Evolutionary conservation across 2,888 invertebrate species (phyloP), one percentile per base, ranked within the genome.

Genomic region (Heliconius cydno): DNA sequence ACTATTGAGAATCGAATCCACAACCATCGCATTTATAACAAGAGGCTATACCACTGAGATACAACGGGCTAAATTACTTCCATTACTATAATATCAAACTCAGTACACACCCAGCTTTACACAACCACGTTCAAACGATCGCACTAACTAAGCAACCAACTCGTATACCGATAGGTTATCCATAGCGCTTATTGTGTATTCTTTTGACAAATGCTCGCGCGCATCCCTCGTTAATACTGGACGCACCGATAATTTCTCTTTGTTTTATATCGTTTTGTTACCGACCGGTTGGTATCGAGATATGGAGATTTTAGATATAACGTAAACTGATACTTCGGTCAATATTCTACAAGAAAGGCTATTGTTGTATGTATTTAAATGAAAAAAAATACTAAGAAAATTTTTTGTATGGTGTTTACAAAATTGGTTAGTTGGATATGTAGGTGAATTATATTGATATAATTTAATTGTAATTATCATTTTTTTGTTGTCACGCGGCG

Each of bases 131-230:
- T 86, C 84, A 86, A 88, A 86, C 89, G 89, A 90, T 90, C 89
- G 88, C 88, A 84, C 89, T 91, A 93, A 93, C 94, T 92, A 92
- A 91, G 90, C 89, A 88, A 90, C 92, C 92, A 92, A 93, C 92
- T 85, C 41, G 41, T 34, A 34, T 46, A 22, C 52, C 52, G 19
- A 52, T 52, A 22, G 91, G 93, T 92, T 92, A 94, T 94, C 92
- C 92, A 94, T 94, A 90, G 92, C 89, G 87, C 88, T 90, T 91
- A 94, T 94, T 94, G 93, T 94, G 88, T 92, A 89, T 90, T 90
- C 90, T 90, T 91, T 91, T 94, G 94, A 94, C 91, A 92, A 94
- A 94, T 94, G 91, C 85, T 84, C 86, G 80, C 77, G 85, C 86
- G 87, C 90, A 85, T 82, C 83, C 84, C 90, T 90, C 88, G 91